A percentile compares a stretch with the other conserved stretches of the same genome.
Evolutionary conservation across 2,113 vertebrate genomes (phyloP).

Genomic region (Isichthys henryi): DNA sequence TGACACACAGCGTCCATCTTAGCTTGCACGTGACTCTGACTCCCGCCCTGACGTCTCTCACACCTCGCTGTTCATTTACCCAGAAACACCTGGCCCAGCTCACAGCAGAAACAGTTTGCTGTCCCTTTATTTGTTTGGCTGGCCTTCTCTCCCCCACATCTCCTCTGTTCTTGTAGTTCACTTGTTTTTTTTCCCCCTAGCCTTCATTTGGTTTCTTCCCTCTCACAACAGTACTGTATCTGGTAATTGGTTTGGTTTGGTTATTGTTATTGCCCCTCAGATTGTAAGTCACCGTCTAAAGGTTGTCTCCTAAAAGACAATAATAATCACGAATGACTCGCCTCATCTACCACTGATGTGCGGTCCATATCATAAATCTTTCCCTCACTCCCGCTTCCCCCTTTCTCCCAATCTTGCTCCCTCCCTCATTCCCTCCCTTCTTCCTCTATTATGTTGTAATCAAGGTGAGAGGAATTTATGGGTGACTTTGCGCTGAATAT

Average conservation of each 20-base stretch:
- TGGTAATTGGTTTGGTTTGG: conserved; percentile 5
- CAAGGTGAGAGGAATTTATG: not conserved
- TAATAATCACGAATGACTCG: not conserved
- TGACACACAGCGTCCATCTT: not conserved
- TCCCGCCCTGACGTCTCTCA: not conserved
- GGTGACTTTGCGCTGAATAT: conserved; percentile 6
- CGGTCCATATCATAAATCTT: not conserved
- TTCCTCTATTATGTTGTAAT: not conserved
- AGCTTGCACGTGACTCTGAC: not conserved
- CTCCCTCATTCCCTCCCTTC: not conserved
- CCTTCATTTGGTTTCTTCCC: not conserved
- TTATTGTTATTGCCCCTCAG: not conserved
- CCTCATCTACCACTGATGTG: conserved; percentile 2
- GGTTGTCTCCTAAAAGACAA: conserved; percentile 7
- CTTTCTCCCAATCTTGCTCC: not conserved
- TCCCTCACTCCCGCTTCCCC: no score
- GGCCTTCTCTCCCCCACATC: not conserved
- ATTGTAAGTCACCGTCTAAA: conserved; percentile 7
- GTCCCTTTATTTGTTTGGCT: not conserved
- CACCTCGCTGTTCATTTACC: not conserved
- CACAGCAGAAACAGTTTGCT: not conserved
- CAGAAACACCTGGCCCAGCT: not conserved
- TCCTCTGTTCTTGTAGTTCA: not conserved
- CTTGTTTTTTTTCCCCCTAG: not conserved
- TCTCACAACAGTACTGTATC: not conserved